These are phyloP conservation scores for Pyrocoelia pectoralis DNA, from an alignment of 2,888 invertebrate genomes.

Conservation along the genomic window DNA sequence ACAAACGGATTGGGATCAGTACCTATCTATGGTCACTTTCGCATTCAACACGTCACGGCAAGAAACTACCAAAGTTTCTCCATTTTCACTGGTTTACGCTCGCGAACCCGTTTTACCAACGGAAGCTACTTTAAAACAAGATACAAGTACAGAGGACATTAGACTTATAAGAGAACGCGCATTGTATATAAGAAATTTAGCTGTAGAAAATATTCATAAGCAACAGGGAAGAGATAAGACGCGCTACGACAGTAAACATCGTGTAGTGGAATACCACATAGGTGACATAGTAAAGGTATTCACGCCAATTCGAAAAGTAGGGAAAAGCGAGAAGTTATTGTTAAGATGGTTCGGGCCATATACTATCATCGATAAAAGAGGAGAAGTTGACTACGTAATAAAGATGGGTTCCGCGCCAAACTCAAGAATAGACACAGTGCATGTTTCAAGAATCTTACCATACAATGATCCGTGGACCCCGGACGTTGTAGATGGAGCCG, in stretches of 20 bases:
- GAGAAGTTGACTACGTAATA: too few relatives aligned
- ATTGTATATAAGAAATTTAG: background rate
- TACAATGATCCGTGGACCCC: too few relatives aligned
- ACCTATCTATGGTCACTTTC: constrained; percentile 2
- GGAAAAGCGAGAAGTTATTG: too few relatives aligned
- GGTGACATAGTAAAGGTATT: constrained; percentile 3
- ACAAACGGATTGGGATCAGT: constrained; percentile 7
- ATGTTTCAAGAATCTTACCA: too few relatives aligned
- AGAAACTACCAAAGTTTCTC: background rate
- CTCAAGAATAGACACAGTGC: too few relatives aligned
- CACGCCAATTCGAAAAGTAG: too few relatives aligned
- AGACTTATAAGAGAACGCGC: background rate
- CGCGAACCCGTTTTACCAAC: background rate
- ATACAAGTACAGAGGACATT: background rate
- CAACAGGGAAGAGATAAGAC: background rate
- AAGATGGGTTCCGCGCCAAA: too few relatives aligned
- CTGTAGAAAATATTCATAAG: background rate
- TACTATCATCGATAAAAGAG: too few relatives aligned
- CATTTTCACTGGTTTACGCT: background rate
- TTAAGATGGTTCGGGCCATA: too few relatives aligned
- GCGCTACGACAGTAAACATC: constrained; percentile 6
- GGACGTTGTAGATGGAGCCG: too few relatives aligned
- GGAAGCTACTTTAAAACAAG: background rate
- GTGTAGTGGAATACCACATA: background rate
- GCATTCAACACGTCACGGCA: background rate